These are phyloP conservation scores for Trematomus bernacchii DNA, from an alignment of 2,797 vertebrate genomes.

Conservation along the genomic window DNA sequence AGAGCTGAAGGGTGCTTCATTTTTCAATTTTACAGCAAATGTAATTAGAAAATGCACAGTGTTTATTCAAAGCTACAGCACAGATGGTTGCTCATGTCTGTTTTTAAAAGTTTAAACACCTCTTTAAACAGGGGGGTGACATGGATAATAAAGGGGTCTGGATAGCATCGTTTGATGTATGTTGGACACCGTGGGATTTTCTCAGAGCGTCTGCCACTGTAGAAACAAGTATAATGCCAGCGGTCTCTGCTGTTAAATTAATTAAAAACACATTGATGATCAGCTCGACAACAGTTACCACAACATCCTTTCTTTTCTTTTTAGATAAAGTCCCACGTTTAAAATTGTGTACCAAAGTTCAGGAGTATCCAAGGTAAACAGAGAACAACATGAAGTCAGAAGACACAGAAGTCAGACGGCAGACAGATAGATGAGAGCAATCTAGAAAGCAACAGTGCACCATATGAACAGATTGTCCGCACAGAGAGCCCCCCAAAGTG, in stretches of 20 bases:
- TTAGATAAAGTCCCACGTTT: conserved; percentile 3
- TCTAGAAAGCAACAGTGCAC: neutral
- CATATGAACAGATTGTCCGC: neutral
- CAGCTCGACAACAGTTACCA: conserved; percentile 3
- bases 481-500: neutral
- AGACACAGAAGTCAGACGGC: neutral
- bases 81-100: conserved; percentile 20
- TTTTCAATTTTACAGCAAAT: conserved; percentile 29
- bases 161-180: conserved; percentile 12
- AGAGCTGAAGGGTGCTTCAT: conserved; percentile 14
- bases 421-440: neutral
- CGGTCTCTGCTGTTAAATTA: conserved; percentile 15
- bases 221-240: conserved; percentile 13
- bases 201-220: neutral
- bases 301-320: conserved; percentile 20
- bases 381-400: conserved; percentile 21
- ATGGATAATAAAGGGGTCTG: neutral
- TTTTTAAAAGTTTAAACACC: conserved; percentile 3
- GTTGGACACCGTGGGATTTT: neutral
- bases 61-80: conserved; percentile 16
- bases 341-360: conserved; percentile 5
- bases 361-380: conserved; percentile 26
- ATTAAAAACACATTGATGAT: conserved; percentile 24
- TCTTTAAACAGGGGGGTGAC: conserved; percentile 8
- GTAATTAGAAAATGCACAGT: conserved; percentile 25